Base-by-base conservation (phyloP, 1,140 invertebrate genomes). In the Stratiolaelaps scimitus region DNA sequence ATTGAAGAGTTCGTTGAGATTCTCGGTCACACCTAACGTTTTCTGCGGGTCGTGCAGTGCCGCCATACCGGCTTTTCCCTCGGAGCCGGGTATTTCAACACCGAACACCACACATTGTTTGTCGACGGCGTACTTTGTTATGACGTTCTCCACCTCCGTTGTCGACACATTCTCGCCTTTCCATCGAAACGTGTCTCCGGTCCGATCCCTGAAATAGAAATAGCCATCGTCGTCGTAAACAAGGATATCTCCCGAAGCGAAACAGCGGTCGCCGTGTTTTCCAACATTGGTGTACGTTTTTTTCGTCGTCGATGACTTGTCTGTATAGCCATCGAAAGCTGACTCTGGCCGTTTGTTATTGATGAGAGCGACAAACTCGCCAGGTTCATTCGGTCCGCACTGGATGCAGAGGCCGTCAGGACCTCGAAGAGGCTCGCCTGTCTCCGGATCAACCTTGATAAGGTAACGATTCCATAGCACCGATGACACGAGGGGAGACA, bases 121-220 rank as follows among this genome's bases (percentile, higher is more conserved):
- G 69, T 92, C 87, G 64, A 83, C 81, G 19, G 86, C 79, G 26
- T 88, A 75, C 74, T 89, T 89, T 68, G 89, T 93, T 0, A 98
- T 81, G 65, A 91, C 83, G 1, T 84, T 88, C 77, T 98, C 94
- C 1, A 98, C 87, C 80, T 98, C 94, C 1, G 88, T 87, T 1
- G 94, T 97, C 6, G 89, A n/a, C n/a, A n/a, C n/a, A n/a, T n/a
- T n/a, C 79, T 98, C 94, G 19, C 94, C 93, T 75, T 92, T 90
- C 81, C 81, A 83, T n/a, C 67, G 44, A 71, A 64, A 79, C 78
- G 64, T 98, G 75, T 98, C 95, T 1, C 94, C 94, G 0, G 92
- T 96, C 72, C 94, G 82, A 75, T 98, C 93, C 71, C 86, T 88
- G 78, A 98, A 98, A 76, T 84, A 97, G 43, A 98, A 79, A 78